phyloP scores from a whole-genome alignment of 53 echinoderm and acorn worm species.

The Stichopus horrens region DNA sequence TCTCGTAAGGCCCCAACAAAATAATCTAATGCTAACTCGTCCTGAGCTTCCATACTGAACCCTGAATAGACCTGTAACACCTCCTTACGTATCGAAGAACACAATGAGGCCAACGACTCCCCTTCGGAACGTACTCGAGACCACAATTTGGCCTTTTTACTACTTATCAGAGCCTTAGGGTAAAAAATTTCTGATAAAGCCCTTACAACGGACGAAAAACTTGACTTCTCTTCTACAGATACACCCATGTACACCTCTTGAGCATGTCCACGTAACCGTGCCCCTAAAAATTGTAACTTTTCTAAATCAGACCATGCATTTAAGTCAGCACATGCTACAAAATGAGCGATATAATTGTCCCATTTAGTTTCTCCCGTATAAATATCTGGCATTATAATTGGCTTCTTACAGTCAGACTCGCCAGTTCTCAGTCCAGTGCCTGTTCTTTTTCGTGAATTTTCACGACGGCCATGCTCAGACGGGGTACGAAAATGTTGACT shows the following conservation, averaged over 20 bases:
- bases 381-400: conserved; percentile 30
- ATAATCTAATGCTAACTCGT: conserved; percentile 21
- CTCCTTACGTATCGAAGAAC: conserved; percentile 29
- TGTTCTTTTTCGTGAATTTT: not conserved
- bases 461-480: no score
- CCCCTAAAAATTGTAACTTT: conserved; percentile 13
- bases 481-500: conserved; percentile 20
- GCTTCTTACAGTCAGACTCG: not conserved
- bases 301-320: conserved; percentile 23
- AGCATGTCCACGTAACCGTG: conserved; percentile 25
- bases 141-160: conserved; percentile 7
- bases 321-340: conserved; percentile 7
- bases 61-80: conserved; percentile 6
- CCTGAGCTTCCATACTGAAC: not conserved
- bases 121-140: conserved; percentile 12
- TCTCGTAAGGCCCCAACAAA: conserved; percentile 6
- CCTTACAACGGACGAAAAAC: conserved; percentile 19
- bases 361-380: no score
- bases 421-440: no score
- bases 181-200: conserved; percentile 4
- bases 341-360: conserved; percentile 20
- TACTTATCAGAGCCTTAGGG: not conserved
- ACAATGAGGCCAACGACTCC: not conserved
- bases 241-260: conserved; percentile 33
- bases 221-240: not conserved